Conservation (phyloP, 2,113 vertebrate genomes). For the Petrocephalus microphthalmus region DNA sequence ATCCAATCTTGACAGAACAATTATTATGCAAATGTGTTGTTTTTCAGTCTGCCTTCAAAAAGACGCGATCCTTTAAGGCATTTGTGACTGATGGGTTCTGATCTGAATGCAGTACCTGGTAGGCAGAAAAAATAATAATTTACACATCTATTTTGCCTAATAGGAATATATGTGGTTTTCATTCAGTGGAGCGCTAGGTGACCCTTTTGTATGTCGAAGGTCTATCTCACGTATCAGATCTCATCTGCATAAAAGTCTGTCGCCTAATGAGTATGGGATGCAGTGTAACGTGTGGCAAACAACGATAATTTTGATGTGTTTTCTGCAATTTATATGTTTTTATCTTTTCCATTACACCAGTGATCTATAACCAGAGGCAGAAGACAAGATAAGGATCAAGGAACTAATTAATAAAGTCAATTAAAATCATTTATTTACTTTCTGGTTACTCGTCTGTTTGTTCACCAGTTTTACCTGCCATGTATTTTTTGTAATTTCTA, state of each 20-base stretch:
- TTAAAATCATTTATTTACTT: slow-evolving; percentile 5
- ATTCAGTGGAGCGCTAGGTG: not conserved
- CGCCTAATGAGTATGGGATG: not conserved
- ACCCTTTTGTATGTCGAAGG: not conserved
- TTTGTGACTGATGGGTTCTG: not conserved
- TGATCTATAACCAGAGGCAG: not conserved
- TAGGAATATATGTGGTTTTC: slow-evolving; percentile 18
- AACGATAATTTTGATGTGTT: not conserved
- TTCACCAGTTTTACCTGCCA: not conserved
- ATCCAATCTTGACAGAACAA: slow-evolving; percentile 20
- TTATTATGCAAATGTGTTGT: slow-evolving; percentile 15
- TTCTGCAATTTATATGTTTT: not conserved
- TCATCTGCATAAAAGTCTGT: slow-evolving; percentile 13
- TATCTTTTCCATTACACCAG: not conserved
- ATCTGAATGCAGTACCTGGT: not conserved
- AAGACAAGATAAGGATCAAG: not conserved
- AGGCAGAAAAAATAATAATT: slow-evolving; percentile 15
- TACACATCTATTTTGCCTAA: slow-evolving; percentile 18
- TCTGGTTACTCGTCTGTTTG: not conserved
- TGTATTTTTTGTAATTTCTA: not conserved
- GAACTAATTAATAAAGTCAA: slow-evolving; percentile 11
- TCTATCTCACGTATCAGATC: not conserved
- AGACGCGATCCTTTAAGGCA: slow-evolving; percentile 3
- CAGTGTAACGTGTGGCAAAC: not conserved
- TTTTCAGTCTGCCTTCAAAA: slow-evolving; percentile 17